phyloP scores from a whole-genome alignment of 2,113 vertebrate species.

The Callospermophilus lateralis region DNA sequence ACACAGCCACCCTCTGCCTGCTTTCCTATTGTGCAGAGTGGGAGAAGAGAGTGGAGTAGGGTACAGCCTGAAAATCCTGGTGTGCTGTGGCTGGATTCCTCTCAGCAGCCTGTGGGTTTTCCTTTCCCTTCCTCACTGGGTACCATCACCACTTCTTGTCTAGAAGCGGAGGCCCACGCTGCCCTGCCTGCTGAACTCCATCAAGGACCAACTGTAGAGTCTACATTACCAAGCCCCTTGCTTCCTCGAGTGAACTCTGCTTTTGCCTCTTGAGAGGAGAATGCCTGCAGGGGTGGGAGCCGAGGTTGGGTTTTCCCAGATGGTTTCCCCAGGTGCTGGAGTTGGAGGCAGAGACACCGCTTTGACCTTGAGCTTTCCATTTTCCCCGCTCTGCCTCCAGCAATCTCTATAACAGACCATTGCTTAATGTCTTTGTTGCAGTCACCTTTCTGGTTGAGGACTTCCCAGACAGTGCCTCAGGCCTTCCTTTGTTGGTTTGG shows the following conservation, averaged over 20 bases:
- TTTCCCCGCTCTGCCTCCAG: accelerated
- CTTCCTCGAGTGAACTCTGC: neutral
- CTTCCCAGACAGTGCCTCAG: neutral
- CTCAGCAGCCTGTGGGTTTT: neutral
- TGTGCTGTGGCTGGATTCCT: neutral
- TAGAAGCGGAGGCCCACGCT: no score
- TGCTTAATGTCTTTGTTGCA: neutral
- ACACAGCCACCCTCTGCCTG: neutral
- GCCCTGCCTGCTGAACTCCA: neutral
- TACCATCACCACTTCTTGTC: neutral
- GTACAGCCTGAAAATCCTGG: neutral
- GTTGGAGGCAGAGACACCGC: neutral
- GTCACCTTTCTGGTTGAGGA: neutral
- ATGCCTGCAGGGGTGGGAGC: neutral
- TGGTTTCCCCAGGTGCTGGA: neutral
- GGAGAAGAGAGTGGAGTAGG: neutral
- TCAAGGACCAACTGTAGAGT: neutral
- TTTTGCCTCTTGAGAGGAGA: neutral
- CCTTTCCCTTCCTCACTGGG: neutral
- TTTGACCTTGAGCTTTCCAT: neutral
- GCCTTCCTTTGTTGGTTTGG: neutral
- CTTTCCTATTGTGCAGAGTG: neutral
- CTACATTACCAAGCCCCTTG: neutral
- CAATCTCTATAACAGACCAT: neutral
- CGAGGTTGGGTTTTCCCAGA: neutral